Evolutionary conservation across 2,797 vertebrate genomes (phyloP).

Genomic region (Jordanella pulchra): DNA sequence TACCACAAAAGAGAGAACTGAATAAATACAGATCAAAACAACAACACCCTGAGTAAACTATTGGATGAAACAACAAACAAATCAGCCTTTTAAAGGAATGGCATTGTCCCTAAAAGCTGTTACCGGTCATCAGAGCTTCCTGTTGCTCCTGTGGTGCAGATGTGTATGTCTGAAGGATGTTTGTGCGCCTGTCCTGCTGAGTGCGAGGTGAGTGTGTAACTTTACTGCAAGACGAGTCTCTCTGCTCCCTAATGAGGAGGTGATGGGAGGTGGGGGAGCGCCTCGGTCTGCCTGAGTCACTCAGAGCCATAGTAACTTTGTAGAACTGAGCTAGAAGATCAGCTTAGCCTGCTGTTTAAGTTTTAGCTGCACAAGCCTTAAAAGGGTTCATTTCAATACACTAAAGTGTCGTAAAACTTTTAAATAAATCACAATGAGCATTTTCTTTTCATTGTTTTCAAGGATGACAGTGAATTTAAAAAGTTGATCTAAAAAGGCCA

Average conservation of each 20-base stretch:
- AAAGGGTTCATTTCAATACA: not conserved
- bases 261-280: conserved; percentile 12
- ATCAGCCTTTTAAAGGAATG: not conserved
- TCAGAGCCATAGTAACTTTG: conserved; percentile 19
- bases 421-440: not conserved
- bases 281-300: conserved; percentile 56
- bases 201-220: conserved; percentile 39
- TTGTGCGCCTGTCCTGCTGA: conserved; percentile 58
- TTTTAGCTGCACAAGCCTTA: not conserved
- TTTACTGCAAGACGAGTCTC: conserved; percentile 58
- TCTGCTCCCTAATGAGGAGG: conserved; percentile 61
- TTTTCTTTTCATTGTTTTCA: not conserved
- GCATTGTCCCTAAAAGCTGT: not conserved
- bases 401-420: not conserved
- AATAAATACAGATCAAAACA: not conserved
- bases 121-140: conserved; percentile 3
- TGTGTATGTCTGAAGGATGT: conserved; percentile 48
- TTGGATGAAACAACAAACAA: not conserved
- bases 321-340: conserved; percentile 7
- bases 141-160: conserved; percentile 5
- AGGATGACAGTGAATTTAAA: not conserved
- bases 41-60: not conserved
- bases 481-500: not conserved
- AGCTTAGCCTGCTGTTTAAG: not conserved
- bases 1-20: not conserved